These are phyloP conservation scores for Lasioglossum baleicum DNA, from an alignment of 1,140 invertebrate genomes.

Conservation along the genomic window DNA sequence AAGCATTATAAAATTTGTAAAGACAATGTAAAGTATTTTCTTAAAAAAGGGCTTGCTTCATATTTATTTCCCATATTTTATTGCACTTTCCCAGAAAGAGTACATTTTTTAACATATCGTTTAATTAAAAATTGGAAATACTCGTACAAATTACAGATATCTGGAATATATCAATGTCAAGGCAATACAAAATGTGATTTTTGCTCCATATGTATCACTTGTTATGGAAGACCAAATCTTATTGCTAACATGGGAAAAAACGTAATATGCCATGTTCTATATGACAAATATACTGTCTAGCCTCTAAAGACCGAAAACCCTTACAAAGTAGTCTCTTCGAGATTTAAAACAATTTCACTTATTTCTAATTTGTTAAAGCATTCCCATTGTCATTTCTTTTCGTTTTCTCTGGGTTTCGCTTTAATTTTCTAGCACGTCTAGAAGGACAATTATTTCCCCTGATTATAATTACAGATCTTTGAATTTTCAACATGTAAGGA, in stretches of 20 bases:
- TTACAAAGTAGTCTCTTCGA: conserved; percentile 46
- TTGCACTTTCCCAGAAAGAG: conserved; percentile 75
- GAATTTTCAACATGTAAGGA: conserved; percentile 46
- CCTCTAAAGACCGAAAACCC: conserved; percentile 60
- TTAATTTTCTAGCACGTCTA: conserved; percentile 43
- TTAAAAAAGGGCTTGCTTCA: not conserved
- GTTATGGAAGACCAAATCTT: conserved; percentile 55
- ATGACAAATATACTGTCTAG: conserved; percentile 56
- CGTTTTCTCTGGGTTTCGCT: conserved; percentile 39
- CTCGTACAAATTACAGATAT: conserved; percentile 49
- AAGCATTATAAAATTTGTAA: not conserved
- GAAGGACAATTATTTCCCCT: conserved; percentile 39
- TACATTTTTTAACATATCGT: conserved; percentile 64
- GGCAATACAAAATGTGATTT: conserved; percentile 35
- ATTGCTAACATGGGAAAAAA: conserved; percentile 58
- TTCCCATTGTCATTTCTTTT: conserved; percentile 9
- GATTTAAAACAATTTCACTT: conserved; percentile 35
- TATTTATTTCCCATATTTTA: conserved; percentile 67
- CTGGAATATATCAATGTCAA: conserved; percentile 47
- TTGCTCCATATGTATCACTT: conserved; percentile 23
- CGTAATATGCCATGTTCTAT: conserved; percentile 43
- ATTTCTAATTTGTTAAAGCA: conserved; percentile 9
- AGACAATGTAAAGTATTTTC: not conserved
- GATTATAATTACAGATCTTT: not conserved
- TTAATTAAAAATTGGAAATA: conserved; percentile 44